A percentile compares a stretch with the other conserved stretches of the same genome.
phyloP scores from a whole-genome alignment of 2,113 vertebrate species.

The Chinchilla lanigera region DNA sequence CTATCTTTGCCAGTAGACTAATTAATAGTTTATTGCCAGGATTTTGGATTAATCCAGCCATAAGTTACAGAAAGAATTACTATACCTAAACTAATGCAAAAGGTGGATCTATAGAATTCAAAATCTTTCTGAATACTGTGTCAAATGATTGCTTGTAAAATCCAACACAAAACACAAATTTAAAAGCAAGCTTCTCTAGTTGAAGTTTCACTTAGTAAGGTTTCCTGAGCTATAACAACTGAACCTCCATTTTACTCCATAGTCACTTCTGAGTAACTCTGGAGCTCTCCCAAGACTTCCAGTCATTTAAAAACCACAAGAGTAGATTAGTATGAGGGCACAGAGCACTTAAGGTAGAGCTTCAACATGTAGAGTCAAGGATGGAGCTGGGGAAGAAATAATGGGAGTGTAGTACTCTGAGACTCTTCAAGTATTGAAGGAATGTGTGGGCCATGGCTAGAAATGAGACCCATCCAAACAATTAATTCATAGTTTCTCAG shows the following conservation, averaged over 20 bases:
- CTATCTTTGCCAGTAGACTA: not conserved
- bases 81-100: constrained; percentile 31
- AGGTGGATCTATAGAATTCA: not conserved
- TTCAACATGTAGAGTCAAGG: not conserved
- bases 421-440: not conserved
- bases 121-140: not conserved
- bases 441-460: not conserved
- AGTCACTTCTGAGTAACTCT: not conserved
- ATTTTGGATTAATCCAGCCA: constrained; percentile 34
- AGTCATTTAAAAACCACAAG: constrained; percentile 27
- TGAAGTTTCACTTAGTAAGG: not conserved
- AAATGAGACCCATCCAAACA: not conserved
- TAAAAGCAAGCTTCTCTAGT: not conserved
- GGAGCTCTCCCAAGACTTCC: not conserved
- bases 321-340: not conserved
- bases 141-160: constrained; percentile 50
- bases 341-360: not conserved
- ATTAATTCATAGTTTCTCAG: constrained; percentile 6
- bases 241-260: not conserved
- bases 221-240: not conserved
- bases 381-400: not conserved
- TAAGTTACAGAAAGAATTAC: constrained; percentile 41
- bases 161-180: not conserved
- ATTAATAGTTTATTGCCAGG: not conserved
- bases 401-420: not conserved